Evolutionary conservation across 2,113 vertebrate genomes (phyloP), one percentile per base, ranked within the genome.

Genomic region (Dipodomys stephensi): DNA sequence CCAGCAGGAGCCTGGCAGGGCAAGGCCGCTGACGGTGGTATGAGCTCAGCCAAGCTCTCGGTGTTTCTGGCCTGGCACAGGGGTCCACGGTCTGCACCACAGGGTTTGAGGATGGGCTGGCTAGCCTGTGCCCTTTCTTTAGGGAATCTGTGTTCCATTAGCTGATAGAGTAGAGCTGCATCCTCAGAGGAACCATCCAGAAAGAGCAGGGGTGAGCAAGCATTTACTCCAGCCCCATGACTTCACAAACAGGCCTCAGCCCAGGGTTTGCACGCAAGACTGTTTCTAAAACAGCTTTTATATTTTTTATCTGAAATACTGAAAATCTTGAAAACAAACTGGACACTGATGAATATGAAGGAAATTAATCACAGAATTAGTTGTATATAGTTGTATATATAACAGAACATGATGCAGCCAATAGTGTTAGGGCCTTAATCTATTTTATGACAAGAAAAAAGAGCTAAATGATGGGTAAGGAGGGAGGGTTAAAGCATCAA

Each of bases 381-480:
- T 4, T 2, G 20, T 68, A 2, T 15, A 25, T n/a, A n/a, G n/a
- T n/a, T n/a, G n/a, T n/a, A n/a, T n/a, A 46, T 0, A 10, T 9
- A 53, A 57, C 4, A 2, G 28, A 15, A 1, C 35, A 6, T 18
- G 3, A 10, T 6, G 32, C 7, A 13, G 9, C 7, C 62, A 5
- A 15, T 27, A 4, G 16, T 10, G 18, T 7, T 22, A 76, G 35
- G 62, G 69, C 25, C 57, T 20, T 25, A 28, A n/a, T 7, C 46
- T 53, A 25, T n/a, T 6, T 71, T 53, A 32, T 72, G 39, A 71
- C 27, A 49, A 12, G 4, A 0, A 57, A 80, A n/a, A 19, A 60
- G 72, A 71, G 13, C 13, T 5, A 35, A 44, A 49, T 49, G 53
- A 15, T 16, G 53, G 53, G 53, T 57, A 13, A 16, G 15, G 15